Evolutionary conservation across 2,113 vertebrate genomes (phyloP).

Genomic region (Uria lomvia): DNA sequence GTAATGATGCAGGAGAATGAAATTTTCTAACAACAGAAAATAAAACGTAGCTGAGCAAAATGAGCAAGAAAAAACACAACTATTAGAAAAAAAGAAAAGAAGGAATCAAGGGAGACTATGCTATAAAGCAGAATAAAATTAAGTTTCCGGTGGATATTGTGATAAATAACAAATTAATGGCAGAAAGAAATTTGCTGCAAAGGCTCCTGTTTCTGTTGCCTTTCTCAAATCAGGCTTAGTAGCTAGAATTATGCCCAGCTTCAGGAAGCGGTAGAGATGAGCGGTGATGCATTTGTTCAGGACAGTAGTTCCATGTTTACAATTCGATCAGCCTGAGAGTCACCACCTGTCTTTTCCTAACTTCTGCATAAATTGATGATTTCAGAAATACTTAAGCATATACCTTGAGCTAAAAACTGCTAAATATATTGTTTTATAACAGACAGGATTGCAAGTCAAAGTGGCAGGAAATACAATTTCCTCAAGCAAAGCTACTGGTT

Average conservation of each 20-base stretch:
- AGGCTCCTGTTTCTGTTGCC: not conserved
- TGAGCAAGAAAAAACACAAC: not conserved
- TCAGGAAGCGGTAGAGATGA: not conserved
- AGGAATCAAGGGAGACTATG: not conserved
- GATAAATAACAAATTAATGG: not conserved
- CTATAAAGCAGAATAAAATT: not conserved
- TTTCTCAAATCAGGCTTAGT: not conserved
- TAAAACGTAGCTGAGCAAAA: not conserved
- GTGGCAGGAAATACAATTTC: not conserved
- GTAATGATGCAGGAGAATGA: constrained; percentile 18
- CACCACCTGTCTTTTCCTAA: not conserved
- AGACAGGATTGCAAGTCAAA: not conserved
- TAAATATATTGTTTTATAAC: not conserved
- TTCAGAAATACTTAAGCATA: not conserved
- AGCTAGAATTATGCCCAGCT: not conserved
- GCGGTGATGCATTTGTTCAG: not conserved
- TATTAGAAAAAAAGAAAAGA: not conserved
- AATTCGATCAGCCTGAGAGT: not conserved
- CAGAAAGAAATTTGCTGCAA: not conserved
- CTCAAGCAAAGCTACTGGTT: not conserved
- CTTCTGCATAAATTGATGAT: not conserved
- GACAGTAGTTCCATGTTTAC: not conserved
- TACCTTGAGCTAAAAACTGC: not conserved
- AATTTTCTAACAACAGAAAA: constrained; percentile 34
- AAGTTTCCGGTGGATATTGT: not conserved